Evolutionary conservation across 2,797 vertebrate species (phyloP).

Genomic region (Danio jaintianensis): DNA sequence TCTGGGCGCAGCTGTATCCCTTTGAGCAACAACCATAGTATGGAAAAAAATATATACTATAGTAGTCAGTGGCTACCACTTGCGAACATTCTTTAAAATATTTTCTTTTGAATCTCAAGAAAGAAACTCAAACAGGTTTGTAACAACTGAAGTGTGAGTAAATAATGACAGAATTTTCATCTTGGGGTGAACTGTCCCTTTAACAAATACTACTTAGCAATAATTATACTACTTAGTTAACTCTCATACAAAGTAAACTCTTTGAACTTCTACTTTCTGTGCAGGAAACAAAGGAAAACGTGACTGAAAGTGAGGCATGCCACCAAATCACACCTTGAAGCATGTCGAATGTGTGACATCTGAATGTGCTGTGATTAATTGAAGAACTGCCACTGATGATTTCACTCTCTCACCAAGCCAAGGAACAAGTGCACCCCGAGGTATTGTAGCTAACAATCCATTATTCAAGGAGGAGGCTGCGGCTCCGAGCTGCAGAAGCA

Average conservation of each 20-base stretch:
- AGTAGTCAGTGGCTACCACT: too few species aligned
- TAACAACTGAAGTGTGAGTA: neutral
- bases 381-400: constrained; percentile 61
- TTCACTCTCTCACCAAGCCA: constrained; percentile 70
- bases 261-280: neutral
- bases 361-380: constrained; percentile 71
- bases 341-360: constrained; percentile 48
- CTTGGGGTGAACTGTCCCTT: neutral
- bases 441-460: constrained; percentile 68
- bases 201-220: neutral
- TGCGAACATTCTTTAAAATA: too few species aligned
- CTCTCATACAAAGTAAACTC: neutral
- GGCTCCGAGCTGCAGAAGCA: constrained; percentile 65
- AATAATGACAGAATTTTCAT: neutral
- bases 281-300: constrained; percentile 1
- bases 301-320: constrained; percentile 11
- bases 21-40: too few species aligned
- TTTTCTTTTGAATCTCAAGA: too few species aligned
- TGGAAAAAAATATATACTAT: too few species aligned
- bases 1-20: too few species aligned
- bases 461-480: constrained; percentile 70
- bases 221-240: too few species aligned
- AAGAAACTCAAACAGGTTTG: neutral
- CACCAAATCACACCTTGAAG: constrained; percentile 19
- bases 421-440: constrained; percentile 67